Base-by-base conservation (phyloP, 2,888 invertebrate species). In the Drosophila antonietae region DNA sequence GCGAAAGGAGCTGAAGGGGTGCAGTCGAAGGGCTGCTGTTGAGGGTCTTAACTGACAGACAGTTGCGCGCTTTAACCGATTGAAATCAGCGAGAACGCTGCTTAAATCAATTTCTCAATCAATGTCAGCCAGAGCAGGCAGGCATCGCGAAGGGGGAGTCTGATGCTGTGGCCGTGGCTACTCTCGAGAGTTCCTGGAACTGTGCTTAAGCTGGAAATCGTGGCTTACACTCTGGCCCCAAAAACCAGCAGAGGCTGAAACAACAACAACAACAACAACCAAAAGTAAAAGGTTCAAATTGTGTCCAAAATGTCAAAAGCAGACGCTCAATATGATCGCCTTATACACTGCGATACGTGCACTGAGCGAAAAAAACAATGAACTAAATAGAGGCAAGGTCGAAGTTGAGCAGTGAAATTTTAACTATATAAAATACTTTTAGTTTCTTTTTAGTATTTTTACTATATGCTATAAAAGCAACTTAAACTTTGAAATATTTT, bases 261-360 rank as follows among this genome's bases (percentile, higher is more conserved):
- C 28, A 41, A 60, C 37, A 33, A 59, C 47, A 47, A 12, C 28
- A 41, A 60, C 37, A 33, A 59, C 47, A 47, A 49, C 37, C 66
- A 80, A 82, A 86, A 81, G 85, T 88, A 88, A 87, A 88, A 84
- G 89, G 90, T 81, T 90, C 87, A 88, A 88, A 90, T 88, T 87
- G 89, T 89, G 89, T 87, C 89, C 84, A 80, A 89, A 88, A 90
- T 88, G 87, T 90, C 87, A 88, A 88, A 88, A 88, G 86, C 88
- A 70, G 87, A 80, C 67, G 72, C 86, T 79, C 90, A 86, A 90
- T 83, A 89, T 88, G 85, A 86, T 85, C 85, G 73, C 71, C 68
- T 69, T 46, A 33, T 43, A 44, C 41, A 20, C 57, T 18, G 37
- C 31, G 31, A 28, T 28, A 23, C 12, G 33, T 57, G n/a, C 57